Base-by-base conservation (phyloP, 2,797 vertebrate species). In the Phoebastria nigripes region DNA sequence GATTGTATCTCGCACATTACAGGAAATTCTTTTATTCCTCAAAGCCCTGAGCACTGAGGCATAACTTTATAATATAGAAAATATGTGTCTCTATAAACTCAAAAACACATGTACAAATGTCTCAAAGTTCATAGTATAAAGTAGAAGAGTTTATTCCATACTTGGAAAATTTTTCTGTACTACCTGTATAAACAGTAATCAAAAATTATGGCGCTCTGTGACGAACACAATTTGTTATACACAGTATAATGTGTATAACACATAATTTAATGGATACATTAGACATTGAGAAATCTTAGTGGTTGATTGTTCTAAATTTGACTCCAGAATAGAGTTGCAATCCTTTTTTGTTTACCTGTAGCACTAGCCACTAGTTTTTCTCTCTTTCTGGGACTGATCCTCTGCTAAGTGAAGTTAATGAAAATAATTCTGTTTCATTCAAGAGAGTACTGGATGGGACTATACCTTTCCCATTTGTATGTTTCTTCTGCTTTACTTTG, bases 21-120 rank as follows among this genome's bases (percentile, higher is more conserved):
- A 91, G 76, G 71, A 89, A 94, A 84, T 87, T 88, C 54, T 93
- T 95, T 92, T 96, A 83, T 93, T 94, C 58, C 76, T 95, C 89
- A 95, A 82, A 93, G 65, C 76, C 49, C 26, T 54, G 52, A 73
- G 73, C 69, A 70, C 10, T 82, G 63, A 91, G 51, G 58, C 79
- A 82, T 89, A 70, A 42, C 44, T 73, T 81, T 93, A 77, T 41
- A 81, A 94, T 89, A 35, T 41, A 84, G 74, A 94, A 87, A 95
- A 85, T 73, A 71, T 10, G 18, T 87, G 42, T 58, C 76, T 56
- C 12, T 81, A 71, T 93, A 91, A 89, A 73, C 71, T 71, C 7
- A 76, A 79, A 61, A 67, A 2, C 29, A 49, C 18, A 46, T 0
- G 4, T 71, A 63, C 10, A 74, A 74, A 90, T 44, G 22, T 65